Conservation (phyloP, 2,797 vertebrate species). For the Mastacembelus armatus region DNA sequence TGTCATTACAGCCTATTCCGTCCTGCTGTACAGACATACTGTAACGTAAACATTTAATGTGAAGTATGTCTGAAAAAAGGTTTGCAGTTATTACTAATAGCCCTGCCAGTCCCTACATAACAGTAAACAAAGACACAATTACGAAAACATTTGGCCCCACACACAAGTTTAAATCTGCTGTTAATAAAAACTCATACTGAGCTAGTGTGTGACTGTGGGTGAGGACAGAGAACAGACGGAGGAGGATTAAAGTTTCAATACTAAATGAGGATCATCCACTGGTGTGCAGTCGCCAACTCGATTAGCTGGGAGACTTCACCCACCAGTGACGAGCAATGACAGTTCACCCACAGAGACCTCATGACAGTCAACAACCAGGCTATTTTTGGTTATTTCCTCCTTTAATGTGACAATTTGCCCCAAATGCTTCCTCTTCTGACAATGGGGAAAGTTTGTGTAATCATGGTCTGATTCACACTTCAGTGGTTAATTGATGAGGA, state of each 20-base stretch:
- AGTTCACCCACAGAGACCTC: constrained; percentile 20
- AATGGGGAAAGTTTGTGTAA: constrained; percentile 37
- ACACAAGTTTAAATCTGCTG: constrained; percentile 11
- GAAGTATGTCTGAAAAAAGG: neutral
- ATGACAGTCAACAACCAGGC: constrained; percentile 24
- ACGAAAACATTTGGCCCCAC: constrained; percentile 8
- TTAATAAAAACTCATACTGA: constrained; percentile 4
- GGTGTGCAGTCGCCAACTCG: neutral
- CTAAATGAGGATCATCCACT: constrained; percentile 5
- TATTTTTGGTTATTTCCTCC: constrained; percentile 46
- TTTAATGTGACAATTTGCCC: constrained; percentile 48
- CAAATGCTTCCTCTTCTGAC: constrained; percentile 9
- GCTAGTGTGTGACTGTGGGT: constrained; percentile 1
- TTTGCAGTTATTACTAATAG: neutral
- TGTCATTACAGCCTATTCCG: neutral
- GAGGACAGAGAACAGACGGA: constrained; percentile 25
- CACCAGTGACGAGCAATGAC: constrained; percentile 8
- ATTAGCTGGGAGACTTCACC: constrained; percentile 45
- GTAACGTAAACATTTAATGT: neutral
- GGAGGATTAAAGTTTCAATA: constrained; percentile 23
- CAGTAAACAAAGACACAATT: constrained; percentile 24
- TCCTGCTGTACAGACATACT: neutral
- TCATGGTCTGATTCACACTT: constrained; percentile 48
- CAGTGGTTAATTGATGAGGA: constrained; percentile 43
- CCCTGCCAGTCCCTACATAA: constrained; percentile 12